phyloP scores from a whole-genome alignment of 2,888 invertebrate genomes.

The Ornithoptera alexandrae region DNA sequence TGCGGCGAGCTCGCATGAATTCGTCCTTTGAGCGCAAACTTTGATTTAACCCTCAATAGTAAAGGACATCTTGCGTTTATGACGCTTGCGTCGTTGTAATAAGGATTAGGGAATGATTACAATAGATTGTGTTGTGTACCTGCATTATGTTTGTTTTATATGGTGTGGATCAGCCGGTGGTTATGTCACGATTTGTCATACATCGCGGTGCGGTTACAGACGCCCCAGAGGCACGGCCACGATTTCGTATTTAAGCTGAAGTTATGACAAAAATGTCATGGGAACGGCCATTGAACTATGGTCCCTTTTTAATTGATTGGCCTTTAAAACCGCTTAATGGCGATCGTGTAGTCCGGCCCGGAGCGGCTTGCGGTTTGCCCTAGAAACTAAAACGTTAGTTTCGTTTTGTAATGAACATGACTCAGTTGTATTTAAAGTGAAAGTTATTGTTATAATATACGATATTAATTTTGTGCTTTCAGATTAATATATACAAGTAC shows the following conservation, averaged over 20 bases:
- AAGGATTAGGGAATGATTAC: conserved; percentile 36
- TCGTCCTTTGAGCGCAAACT: conserved; percentile 53
- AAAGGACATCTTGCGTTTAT: conserved; percentile 28
- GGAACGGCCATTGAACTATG: conserved; percentile 61
- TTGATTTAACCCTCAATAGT: conserved; percentile 38
- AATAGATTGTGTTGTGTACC: conserved; percentile 1
- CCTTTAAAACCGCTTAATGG: conserved; percentile 32
- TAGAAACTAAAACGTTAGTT: conserved; percentile 26
- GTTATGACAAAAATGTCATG: conserved; percentile 73
- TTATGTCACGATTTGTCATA: conserved; percentile 79
- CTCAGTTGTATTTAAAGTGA: conserved; percentile 24
- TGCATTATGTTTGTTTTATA: conserved; percentile 28
- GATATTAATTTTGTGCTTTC: conserved; percentile 11
- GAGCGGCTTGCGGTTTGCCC: conserved; percentile 28
- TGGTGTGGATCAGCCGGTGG: conserved; percentile 52
- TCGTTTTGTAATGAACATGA: conserved; percentile 25
- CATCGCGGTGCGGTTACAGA: conserved; percentile 69
- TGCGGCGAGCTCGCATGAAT: conserved; percentile 65
- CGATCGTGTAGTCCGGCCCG: conserved; percentile 31
- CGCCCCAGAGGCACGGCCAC: conserved; percentile 47
- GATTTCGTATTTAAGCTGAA: conserved; percentile 56
- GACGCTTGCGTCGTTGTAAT: conserved; percentile 36
- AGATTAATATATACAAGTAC: neutral
- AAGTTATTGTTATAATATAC: conserved; percentile 26
- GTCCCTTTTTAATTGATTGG: conserved; percentile 43